Conservation (phyloP, 2,113 vertebrate genomes). For the Agelaius phoeniceus region DNA sequence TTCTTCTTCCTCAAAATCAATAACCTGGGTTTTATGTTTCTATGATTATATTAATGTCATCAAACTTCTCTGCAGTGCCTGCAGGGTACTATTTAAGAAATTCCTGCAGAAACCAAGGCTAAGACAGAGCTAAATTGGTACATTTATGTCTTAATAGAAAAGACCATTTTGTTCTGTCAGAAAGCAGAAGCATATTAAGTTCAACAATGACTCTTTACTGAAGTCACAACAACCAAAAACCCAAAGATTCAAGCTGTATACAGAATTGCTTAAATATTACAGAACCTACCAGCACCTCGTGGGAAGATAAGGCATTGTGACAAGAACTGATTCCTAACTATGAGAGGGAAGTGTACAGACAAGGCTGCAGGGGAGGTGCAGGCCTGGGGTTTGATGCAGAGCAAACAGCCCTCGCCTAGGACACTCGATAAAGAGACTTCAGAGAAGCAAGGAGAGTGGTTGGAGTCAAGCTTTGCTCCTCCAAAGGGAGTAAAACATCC, state of each 20-base stretch:
- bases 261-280: not conserved
- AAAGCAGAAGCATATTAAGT: not conserved
- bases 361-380: not conserved
- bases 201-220: not conserved
- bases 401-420: fast-evolving
- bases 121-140: not conserved
- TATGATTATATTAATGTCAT: not conserved
- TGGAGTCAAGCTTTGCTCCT: not conserved
- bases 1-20: not conserved
- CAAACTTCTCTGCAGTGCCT: not conserved
- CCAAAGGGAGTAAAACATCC: not conserved
- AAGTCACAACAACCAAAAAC: not conserved
- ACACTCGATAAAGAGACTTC: not conserved
- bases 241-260: not conserved
- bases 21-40: not conserved
- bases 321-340: not conserved
- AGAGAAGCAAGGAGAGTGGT: not conserved
- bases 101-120: not conserved
- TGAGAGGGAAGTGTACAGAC: not conserved
- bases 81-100: not conserved
- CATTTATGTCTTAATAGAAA: not conserved
- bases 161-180: not conserved
- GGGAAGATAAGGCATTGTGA: not conserved
- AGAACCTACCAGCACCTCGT: not conserved
- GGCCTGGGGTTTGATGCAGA: not conserved